Conservation (phyloP, 2,888 invertebrate genomes). For the Tortricodes alternella region DNA sequence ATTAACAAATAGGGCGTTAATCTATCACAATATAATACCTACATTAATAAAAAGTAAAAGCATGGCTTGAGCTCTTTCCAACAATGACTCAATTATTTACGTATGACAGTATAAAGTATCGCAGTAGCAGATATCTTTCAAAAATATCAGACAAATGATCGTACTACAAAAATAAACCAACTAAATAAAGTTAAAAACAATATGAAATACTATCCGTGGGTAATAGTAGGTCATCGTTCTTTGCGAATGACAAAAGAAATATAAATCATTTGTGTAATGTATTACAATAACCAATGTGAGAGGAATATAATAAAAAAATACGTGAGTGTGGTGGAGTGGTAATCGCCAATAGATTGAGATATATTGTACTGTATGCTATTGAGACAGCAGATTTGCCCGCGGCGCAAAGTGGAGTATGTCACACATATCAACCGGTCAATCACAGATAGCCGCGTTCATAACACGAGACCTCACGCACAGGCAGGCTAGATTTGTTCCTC, state of each 20-base stretch:
- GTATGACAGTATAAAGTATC: slow-evolving; percentile 44
- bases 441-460: slow-evolving; percentile 42
- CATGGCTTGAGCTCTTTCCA: slow-evolving; percentile 36
- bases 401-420: slow-evolving; percentile 69
- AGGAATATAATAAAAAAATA: slow-evolving; percentile 55
- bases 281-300: slow-evolving; percentile 61
- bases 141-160: slow-evolving; percentile 44
- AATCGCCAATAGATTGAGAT: slow-evolving; percentile 31
- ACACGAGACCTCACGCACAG: slow-evolving; percentile 42
- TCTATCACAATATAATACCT: slow-evolving; percentile 36
- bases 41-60: slow-evolving; percentile 38
- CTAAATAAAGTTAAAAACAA: slow-evolving; percentile 40
- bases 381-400: slow-evolving; percentile 35
- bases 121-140: slow-evolving; percentile 45
- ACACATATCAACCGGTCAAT: slow-evolving; percentile 61
- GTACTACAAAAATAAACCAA: slow-evolving; percentile 46
- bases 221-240: slow-evolving; percentile 59
- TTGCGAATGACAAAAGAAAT: slow-evolving; percentile 57
- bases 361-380: slow-evolving; percentile 28
- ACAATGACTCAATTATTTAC: slow-evolving; percentile 45
- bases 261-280: slow-evolving; percentile 70
- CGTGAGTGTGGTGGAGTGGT: slow-evolving; percentile 50
- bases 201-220: slow-evolving; percentile 45
- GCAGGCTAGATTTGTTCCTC: slow-evolving; percentile 36
- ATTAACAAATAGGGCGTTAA: slow-evolving; percentile 42